Evolutionary conservation across 2,113 vertebrate genomes (phyloP).

Genomic region (Clarias magur): DNA sequence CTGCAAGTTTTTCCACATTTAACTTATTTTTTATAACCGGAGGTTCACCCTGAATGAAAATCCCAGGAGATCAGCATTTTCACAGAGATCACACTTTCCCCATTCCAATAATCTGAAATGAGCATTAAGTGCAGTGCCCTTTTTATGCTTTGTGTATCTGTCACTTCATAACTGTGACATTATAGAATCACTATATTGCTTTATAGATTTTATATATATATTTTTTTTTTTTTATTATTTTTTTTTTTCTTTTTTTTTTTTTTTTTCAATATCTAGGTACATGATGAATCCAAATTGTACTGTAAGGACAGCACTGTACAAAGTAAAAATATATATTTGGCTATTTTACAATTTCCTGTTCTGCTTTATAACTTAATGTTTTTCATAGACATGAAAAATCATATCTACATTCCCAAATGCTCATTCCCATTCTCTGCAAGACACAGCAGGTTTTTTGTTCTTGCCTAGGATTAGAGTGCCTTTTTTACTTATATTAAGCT

Average conservation of each 20-base stretch:
- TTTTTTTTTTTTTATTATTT: too few relatives aligned
- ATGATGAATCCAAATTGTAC: not conserved
- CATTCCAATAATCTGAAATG: too few relatives aligned
- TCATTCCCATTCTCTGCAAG: not conserved
- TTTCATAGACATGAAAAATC: not conserved
- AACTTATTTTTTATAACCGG: too few relatives aligned
- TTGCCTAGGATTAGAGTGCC: not conserved
- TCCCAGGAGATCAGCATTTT: too few relatives aligned
- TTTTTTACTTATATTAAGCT: not conserved
- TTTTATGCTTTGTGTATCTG: too few relatives aligned
- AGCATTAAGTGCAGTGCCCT: too few relatives aligned
- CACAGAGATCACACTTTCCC: too few relatives aligned
- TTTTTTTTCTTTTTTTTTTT: too few relatives aligned
- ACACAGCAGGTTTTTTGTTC: not conserved
- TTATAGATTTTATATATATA: not conserved
- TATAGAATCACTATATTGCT: not conserved
- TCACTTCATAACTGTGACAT: not conserved
- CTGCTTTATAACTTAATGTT: not conserved
- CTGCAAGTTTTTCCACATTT: too few relatives aligned
- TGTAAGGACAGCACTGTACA: not conserved
- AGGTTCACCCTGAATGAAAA: too few relatives aligned
- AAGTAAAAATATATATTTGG: not conserved
- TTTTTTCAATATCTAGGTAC: not conserved
- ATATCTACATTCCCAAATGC: not conserved
- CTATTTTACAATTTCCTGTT: not conserved